Conservation (phyloP, 2,888 invertebrate genomes). For the Drosophila ustulata region DNA sequence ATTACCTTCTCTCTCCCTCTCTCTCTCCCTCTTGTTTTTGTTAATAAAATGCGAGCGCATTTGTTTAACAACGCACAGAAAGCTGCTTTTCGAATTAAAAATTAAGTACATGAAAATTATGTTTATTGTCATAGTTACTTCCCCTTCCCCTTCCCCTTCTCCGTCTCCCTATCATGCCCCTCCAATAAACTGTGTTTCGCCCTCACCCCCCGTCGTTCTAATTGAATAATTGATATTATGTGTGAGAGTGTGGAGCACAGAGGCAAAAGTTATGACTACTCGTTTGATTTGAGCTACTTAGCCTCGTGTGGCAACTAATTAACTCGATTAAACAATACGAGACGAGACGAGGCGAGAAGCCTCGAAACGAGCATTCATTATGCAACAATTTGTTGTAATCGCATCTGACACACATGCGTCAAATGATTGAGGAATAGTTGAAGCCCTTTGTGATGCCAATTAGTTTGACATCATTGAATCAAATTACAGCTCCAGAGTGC, state of each 20-base stretch:
- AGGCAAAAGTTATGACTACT: slow-evolving; percentile 31
- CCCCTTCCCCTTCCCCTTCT: neutral
- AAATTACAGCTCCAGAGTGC: slow-evolving; percentile 9
- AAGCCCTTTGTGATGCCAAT: slow-evolving; percentile 32
- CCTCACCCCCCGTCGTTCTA: slow-evolving; percentile 8
- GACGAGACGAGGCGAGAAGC: neutral
- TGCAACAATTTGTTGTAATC: slow-evolving; percentile 18
- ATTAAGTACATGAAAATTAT: slow-evolving; percentile 39
- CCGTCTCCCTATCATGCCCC: neutral
- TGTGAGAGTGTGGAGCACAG: slow-evolving; percentile 32
- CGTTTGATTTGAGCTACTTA: slow-evolving; percentile 40
- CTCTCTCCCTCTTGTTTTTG: neutral
- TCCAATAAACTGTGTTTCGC: neutral
- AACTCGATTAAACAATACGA: slow-evolving; percentile 41
- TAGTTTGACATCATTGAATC: slow-evolving; percentile 17
- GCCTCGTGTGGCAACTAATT: slow-evolving; percentile 39
- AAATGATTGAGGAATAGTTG: slow-evolving; percentile 24
- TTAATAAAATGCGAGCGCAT: slow-evolving; percentile 23
- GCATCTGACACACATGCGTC: slow-evolving; percentile 3
- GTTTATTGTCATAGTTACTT: slow-evolving; percentile 41
- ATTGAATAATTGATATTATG: slow-evolving; percentile 53
- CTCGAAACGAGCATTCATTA: slow-evolving; percentile 2
- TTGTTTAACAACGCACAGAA: slow-evolving; percentile 22
- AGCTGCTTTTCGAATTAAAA: slow-evolving; percentile 52
- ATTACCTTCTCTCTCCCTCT: neutral